These are phyloP conservation scores for Thereva nobilitata DNA, from an alignment of 2,888 invertebrate species.

Conservation along the genomic window DNA sequence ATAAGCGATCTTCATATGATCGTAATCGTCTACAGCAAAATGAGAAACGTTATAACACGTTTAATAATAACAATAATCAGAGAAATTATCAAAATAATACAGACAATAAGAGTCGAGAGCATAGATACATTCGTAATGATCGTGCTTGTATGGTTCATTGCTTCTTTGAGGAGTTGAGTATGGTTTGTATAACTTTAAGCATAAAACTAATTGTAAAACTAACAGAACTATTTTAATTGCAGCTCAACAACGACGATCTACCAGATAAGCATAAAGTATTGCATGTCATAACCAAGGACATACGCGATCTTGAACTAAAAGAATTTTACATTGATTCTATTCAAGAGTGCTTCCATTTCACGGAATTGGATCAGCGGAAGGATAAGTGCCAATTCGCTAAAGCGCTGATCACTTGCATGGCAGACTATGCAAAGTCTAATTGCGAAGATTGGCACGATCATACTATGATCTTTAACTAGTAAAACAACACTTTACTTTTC, in stretches of 20 bases:
- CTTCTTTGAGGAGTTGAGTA: constrained; percentile 69
- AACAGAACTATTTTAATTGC: constrained; percentile 14
- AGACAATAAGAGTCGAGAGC: not conserved
- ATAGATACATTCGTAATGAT: constrained; percentile 41
- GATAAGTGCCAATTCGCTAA: constrained; percentile 71
- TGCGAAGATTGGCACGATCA: constrained; percentile 75
- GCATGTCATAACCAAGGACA: constrained; percentile 65
- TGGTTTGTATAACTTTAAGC: constrained; percentile 56
- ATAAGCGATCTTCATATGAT: constrained; percentile 45
- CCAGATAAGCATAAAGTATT: constrained; percentile 69
- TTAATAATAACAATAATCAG: constrained; percentile 16
- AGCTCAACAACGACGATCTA: constrained; percentile 55
- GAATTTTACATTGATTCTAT: constrained; percentile 73
- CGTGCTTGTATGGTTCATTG: constrained; percentile 68
- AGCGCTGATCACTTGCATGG: constrained; percentile 68
- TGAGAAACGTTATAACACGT: not conserved
- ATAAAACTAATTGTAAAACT: not conserved
- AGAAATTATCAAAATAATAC: constrained; percentile 6
- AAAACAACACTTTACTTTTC: not conserved
- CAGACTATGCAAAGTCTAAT: constrained; percentile 71
- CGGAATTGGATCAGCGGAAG: constrained; percentile 61
- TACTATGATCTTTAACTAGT: constrained; percentile 55
- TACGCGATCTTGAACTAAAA: constrained; percentile 66
- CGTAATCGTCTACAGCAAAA: constrained; percentile 29
- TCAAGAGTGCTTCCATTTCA: constrained; percentile 71